Evolutionary conservation across 2,888 invertebrate genomes (phyloP), one percentile per base, ranked within the genome.

Genomic region (Gandaritis pyraliata): DNA sequence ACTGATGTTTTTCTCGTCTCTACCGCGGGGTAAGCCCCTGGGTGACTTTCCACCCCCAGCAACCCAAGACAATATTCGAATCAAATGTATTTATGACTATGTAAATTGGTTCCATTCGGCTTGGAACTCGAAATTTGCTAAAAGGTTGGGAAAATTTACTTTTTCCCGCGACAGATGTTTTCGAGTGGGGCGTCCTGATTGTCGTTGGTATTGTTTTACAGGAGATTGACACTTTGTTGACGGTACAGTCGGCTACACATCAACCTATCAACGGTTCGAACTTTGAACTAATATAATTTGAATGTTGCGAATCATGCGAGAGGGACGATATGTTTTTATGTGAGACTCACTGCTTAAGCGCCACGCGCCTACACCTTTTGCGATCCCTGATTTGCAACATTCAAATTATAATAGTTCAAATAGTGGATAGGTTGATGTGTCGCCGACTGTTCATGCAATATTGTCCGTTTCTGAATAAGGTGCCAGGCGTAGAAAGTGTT

Each of bases 1-100:
- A 8, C 10, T 33, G 1, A 12, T 33, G 47, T 11, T 41, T 41
- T 56, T 18, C 43, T 12, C 59, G 11, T 23, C 38, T 33, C 64
- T 64, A 60, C 64, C 56, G 45, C 18, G 52, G 63, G 59, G 58
- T 61, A 56, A 43, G 13, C 64, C 56, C 59, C 52, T 64, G 64
- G 64, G 71, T 66, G 70, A 71, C 59, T 66, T 61, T 55, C 71
- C 66, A 71, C 68, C 74, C 73, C 72, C 58, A 52, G 52, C 52
- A 71, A 69, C 68, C 68, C 71, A 75, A 80, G 79, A 82, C 82
- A 80, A 81, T 75, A 79, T 65, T 67, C 75, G 81, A 83, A 81
- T 82, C 83, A 84, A 90, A 90, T 87, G 86, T 90, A 90, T 92
- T 92, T 92, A 92, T 90, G 88, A 91, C 88, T 90, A 90, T 89